phyloP scores from a whole-genome alignment of 2,113 vertebrate species.

The Periophthalmus modestus region DNA sequence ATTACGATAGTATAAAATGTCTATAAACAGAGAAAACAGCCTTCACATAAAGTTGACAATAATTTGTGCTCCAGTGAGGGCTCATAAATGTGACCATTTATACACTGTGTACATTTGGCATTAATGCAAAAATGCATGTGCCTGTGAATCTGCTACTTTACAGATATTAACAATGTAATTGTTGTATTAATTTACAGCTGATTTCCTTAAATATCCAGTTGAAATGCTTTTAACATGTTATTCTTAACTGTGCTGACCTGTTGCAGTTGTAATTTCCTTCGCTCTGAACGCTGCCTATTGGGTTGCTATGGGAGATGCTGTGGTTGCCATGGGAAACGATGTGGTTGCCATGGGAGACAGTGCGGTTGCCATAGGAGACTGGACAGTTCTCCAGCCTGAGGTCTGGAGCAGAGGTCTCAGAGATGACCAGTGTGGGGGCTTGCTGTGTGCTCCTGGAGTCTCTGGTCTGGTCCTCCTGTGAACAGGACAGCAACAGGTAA shows the following conservation, averaged over 20 bases:
- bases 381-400: constrained; percentile 54
- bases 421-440: constrained; percentile 76
- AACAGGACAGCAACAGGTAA: background rate
- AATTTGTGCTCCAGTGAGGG: too few species aligned
- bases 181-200: too few species aligned
- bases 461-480: constrained; percentile 78
- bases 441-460: constrained; percentile 65
- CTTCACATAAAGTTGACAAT: too few species aligned
- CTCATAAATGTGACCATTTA: too few species aligned
- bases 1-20: too few species aligned
- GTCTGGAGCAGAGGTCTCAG: constrained; percentile 72
- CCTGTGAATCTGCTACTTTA: too few species aligned
- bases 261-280: constrained; percentile 50
- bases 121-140: too few species aligned
- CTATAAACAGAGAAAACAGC: too few species aligned
- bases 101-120: too few species aligned
- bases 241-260: constrained; percentile 60
- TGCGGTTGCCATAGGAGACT: constrained; percentile 51
- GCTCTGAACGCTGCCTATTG: constrained; percentile 57
- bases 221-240: too few species aligned
- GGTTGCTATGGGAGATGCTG: constrained; percentile 32
- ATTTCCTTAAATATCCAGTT: too few species aligned
- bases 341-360: constrained; percentile 49
- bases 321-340: constrained; percentile 37
- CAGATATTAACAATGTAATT: too few species aligned